Percentiles rank a stretch among this genome's conserved stretches.
phyloP scores from a whole-genome alignment of 1,140 invertebrate genomes.

The Drosophila kanapiae region DNA sequence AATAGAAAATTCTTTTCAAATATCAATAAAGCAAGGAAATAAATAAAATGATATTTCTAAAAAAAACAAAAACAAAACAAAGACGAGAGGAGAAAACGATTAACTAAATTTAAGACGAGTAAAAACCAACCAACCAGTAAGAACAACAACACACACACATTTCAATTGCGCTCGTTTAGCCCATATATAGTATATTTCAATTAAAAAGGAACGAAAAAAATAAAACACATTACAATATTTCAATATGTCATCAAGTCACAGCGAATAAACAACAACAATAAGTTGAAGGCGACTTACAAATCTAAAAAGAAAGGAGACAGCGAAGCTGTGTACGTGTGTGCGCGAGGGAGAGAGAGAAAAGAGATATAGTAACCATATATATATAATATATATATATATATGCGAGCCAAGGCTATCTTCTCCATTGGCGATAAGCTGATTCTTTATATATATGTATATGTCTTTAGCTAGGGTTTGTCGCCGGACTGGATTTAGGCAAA shows the following conservation, averaged over 20 bases:
- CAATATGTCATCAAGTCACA: slow-evolving; percentile 68
- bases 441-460: slow-evolving; percentile 3
- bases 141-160: slow-evolving; percentile 43
- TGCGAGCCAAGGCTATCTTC: slow-evolving; percentile 12
- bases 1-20: slow-evolving; percentile 81
- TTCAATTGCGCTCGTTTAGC: slow-evolving; percentile 55
- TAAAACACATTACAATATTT: slow-evolving; percentile 52
- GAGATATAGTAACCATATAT: slow-evolving; percentile 20
- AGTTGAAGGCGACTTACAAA: slow-evolving; percentile 63
- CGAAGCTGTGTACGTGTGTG: slow-evolving; percentile 18
- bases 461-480: too few species aligned
- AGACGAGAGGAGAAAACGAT: slow-evolving; percentile 26
- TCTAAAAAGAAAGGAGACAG: slow-evolving; percentile 17
- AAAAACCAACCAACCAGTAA: slow-evolving; percentile 21
- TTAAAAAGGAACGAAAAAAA: slow-evolving; percentile 53
- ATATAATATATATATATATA: not conserved
- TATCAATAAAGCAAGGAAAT: slow-evolving; percentile 78
- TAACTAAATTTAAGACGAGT: slow-evolving; percentile 28
- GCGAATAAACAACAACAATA: slow-evolving; percentile 63
- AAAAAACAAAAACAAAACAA: slow-evolving; percentile 23
- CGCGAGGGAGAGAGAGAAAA: slow-evolving; percentile 21
- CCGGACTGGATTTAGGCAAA: too few species aligned
- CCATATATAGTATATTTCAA: slow-evolving; percentile 55
- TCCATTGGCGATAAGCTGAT: slow-evolving; percentile 17
- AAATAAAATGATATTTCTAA: slow-evolving; percentile 60